Conservation (phyloP, 2,888 invertebrate species). For the Tenthredo livida region DNA sequence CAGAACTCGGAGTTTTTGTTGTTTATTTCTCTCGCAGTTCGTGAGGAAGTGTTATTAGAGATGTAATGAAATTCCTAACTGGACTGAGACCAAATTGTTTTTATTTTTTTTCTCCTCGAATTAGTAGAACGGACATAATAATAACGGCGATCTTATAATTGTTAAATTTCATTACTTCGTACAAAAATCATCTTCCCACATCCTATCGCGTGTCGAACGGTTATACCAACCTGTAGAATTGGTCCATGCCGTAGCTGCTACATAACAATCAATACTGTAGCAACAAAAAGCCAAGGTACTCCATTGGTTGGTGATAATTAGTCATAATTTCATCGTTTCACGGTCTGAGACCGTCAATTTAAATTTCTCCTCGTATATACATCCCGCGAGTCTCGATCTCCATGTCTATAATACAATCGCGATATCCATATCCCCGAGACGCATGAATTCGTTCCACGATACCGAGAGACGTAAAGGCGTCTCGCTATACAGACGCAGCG, state of each 20-base stretch:
- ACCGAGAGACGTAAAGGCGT: not conserved
- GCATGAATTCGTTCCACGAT: slow-evolving; percentile 20
- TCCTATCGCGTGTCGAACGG: not conserved
- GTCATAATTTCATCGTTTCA: slow-evolving; percentile 8
- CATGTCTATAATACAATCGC: not conserved
- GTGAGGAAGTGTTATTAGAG: too few species aligned
- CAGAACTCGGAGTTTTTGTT: too few species aligned
- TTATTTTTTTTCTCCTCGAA: not conserved
- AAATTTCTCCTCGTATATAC: slow-evolving; percentile 21
- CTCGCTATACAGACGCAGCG: not conserved
- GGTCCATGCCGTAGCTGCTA: not conserved
- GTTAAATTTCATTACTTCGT: slow-evolving; percentile 4
- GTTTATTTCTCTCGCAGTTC: too few species aligned
- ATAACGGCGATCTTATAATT: slow-evolving; percentile 17
- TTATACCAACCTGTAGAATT: not conserved
- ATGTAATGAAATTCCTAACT: not conserved
- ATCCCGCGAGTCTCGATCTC: not conserved
- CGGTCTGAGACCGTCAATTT: not conserved
- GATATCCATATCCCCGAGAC: slow-evolving; percentile 12
- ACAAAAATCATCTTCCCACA: not conserved
- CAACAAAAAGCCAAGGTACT: not conserved
- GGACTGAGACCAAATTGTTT: not conserved
- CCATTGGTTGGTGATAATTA: slow-evolving; percentile 8
- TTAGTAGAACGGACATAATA: not conserved
- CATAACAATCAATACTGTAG: not conserved